A percentile compares a stretch with the other conserved stretches of the same genome.
These are phyloP conservation scores for Cyprinodon diabolis DNA, from an alignment of 2,797 vertebrate genomes.

Conservation along the genomic window DNA sequence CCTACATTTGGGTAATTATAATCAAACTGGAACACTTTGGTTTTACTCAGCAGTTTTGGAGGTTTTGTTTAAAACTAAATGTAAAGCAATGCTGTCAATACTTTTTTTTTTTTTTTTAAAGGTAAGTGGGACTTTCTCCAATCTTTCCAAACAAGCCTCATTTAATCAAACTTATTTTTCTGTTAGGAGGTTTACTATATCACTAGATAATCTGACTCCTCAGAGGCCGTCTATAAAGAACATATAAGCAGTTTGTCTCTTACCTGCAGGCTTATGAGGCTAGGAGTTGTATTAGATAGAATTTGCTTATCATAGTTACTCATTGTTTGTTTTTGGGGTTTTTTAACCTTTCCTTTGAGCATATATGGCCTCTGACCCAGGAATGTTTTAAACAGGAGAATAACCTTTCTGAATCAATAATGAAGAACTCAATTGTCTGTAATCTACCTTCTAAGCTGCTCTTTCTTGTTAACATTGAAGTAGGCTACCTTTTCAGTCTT, in stretches of 20 bases:
- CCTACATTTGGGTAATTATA: background rate
- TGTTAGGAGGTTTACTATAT: too few species aligned
- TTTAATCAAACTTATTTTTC: background rate
- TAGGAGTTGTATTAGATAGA: background rate
- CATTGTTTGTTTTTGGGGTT: too few species aligned
- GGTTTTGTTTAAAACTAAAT: background rate
- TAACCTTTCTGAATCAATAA: background rate
- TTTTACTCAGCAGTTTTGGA: background rate
- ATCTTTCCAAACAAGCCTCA: background rate
- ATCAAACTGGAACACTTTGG: background rate
- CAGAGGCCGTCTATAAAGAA: too few species aligned
- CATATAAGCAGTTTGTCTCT: background rate
- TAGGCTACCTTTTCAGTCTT: too few species aligned
- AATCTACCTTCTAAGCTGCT: background rate
- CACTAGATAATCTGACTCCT: background rate
- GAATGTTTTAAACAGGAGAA: background rate
- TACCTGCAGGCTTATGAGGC: background rate
- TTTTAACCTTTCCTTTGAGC: background rate
- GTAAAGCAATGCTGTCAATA: background rate
- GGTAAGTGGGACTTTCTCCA: background rate
- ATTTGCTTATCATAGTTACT: background rate
- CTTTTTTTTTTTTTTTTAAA: background rate
- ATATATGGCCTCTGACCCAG: background rate
- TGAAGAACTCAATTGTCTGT: conserved; percentile 3
- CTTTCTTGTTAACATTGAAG: too few species aligned